Percentiles rank a stretch among this genome's conserved stretches.
Conservation (phyloP, 2,888 invertebrate species). For the Amblyjoppa fuscipennis region DNA sequence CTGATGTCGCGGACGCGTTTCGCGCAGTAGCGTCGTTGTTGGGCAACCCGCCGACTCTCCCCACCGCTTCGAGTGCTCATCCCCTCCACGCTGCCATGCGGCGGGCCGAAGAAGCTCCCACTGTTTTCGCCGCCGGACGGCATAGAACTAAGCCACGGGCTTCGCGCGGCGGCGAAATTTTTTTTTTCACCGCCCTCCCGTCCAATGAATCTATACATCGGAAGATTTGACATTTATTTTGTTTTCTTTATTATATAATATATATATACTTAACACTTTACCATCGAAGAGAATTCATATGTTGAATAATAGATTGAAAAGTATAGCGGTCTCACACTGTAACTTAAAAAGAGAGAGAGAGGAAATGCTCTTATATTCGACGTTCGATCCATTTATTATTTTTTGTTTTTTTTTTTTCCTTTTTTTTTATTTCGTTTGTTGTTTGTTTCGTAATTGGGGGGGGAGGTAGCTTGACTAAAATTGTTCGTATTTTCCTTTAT, state of each 20-base stretch:
- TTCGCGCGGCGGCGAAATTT: not conserved
- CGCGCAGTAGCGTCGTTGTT: constrained; percentile 71
- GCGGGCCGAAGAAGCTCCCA: not conserved
- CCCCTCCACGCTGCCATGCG: constrained; percentile 5
- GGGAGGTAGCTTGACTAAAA: constrained; percentile 56
- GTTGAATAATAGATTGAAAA: constrained; percentile 74
- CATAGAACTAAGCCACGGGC: not conserved
- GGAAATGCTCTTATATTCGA: constrained; percentile 68
- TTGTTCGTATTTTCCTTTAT: constrained; percentile 66
- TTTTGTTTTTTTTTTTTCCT: constrained; percentile 2
- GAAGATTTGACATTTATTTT: constrained; percentile 76
- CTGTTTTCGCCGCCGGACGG: not conserved
- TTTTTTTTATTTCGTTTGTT: constrained; percentile 33
- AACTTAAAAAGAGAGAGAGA: constrained; percentile 71
- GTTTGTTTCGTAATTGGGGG: constrained; percentile 17
- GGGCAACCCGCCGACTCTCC: constrained; percentile 44
- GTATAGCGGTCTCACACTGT: constrained; percentile 72
- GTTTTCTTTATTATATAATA: constrained; percentile 79
- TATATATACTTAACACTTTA: constrained; percentile 77
- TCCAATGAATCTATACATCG: constrained; percentile 67
- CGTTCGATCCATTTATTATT: constrained; percentile 61
- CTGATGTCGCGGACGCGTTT: constrained; percentile 74
- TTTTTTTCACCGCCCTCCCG: not conserved
- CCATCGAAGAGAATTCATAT: constrained; percentile 78
- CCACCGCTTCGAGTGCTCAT: constrained; percentile 28